Base-by-base conservation (phyloP, 2,888 invertebrate genomes). In the Protophormia terraenovae region DNA sequence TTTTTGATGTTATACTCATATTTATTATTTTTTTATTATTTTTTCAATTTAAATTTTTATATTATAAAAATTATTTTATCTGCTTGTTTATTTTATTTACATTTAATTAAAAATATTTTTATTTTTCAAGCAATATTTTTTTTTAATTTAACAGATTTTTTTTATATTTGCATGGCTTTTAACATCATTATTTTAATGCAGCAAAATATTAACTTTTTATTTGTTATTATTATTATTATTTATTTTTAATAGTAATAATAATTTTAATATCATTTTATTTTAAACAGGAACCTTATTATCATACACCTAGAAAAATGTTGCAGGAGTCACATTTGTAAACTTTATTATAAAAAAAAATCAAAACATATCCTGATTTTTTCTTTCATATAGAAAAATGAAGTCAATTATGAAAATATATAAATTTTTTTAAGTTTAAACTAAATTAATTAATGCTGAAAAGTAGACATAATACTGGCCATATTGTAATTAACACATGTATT, bases 261-360 rank as follows among this genome's bases (percentile, higher is more conserved):
- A 58, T 47, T 50, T 50, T 50, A 16, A 22, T 19, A 50, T 58
- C 19, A 24, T 58, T 72, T 77, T 78, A 45, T 81, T 72, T 73
- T 53, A 75, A 50, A 86, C 91, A 91, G 91, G 91, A 89, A 87
- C 88, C 89, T 86, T 89, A 89, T 87, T 89, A 88, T 88, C 82
- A 87, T 87, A 88, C 86, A 78, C 87, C 87, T 84, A 87, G 81
- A 87, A 89, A 87, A 87, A 88, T 88, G 35, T 87, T 90, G 86
- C 89, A 89, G 88, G 91, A 91, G 86, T 90, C 91, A 55, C 91
- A 91, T 88, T 90, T 91, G 77, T 91, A 89, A 90, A 22, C 29
- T 29, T 16, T 45, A 16, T 53, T 27, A 41, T 22, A 24, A 14
- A 69, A 53, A 50, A 60, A 38, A 35, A 60, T 45, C 29, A 27